Base-by-base conservation (phyloP, 2,888 invertebrate genomes). In the Augochlorella aurata region DNA sequence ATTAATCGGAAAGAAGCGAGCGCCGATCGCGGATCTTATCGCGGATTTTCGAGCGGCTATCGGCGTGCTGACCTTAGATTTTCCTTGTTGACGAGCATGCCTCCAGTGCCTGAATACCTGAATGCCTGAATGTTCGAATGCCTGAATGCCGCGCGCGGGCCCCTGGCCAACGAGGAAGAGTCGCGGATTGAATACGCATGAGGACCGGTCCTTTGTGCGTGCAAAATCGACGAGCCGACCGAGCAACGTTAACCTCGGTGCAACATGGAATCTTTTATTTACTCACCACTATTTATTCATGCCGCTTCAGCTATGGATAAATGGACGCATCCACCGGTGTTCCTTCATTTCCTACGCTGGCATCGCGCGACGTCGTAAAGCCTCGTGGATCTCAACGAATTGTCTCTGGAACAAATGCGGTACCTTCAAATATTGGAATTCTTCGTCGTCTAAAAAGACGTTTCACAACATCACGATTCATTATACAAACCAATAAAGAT, bases 111-210 rank as follows among this genome's bases (percentile, higher is more conserved):
- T 38, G 38, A 38, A 38, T 38, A 7, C 38, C 38, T 38, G 38
- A 38, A 38, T 38, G 38, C 38, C 29, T 29, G 29, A 29, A 29
- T 29, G 29, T 29, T 29, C 29, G 29, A 29, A 29, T 29, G 29
- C 29, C 38, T 38, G 38, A 88, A 89, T 89, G 89, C 67, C 65
- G 67, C 69, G 67, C 67, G 70, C 67, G 88, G 88, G 88, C 85
- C 73, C 21, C 58, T 44, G 66, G 88, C 88, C 88, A 89, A 90
- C 85, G 85, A 89, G 89, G 89, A 90, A 90, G 81, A 86, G 78
- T 73, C 85, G 77, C 85, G 85, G 69, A 76, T 84, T 81, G 89
- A 89, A 90, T 89, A 89, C 75, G 63, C 77, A 85, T 71, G 77
- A 80, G 79, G 84, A 70, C 77, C 82, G 78, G 79, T 84, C 79